phyloP scores from a whole-genome alignment of 2,113 vertebrate genomes.

The Takifugu flavidus region DNA sequence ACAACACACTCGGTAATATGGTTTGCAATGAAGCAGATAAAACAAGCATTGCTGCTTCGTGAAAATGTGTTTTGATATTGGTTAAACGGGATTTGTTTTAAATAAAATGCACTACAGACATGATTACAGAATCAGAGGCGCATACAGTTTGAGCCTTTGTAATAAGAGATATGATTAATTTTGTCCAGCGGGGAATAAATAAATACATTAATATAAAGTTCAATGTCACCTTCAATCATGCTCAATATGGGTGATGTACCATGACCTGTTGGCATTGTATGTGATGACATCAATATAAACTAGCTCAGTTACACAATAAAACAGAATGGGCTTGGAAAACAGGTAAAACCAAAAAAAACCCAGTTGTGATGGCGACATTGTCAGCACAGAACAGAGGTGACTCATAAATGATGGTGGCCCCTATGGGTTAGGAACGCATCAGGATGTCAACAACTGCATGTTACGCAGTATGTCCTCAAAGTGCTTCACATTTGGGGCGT shows the following conservation, averaged over 20 bases:
- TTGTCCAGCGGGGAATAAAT: constrained; percentile 62
- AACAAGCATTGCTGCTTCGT: constrained; percentile 30
- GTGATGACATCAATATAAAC: constrained; percentile 6
- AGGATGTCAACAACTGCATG: constrained; percentile 93
- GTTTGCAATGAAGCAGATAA: no score
- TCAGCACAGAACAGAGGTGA: constrained; percentile 41
- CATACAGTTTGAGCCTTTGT: constrained; percentile 54
- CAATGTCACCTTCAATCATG: constrained; percentile 54
- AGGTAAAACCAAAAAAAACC: neutral
- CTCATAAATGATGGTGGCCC: constrained; percentile 24
- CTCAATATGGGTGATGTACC: constrained; percentile 29
- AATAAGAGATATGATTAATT: constrained; percentile 38
- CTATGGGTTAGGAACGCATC: constrained; percentile 53
- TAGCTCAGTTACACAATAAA: constrained; percentile 30
- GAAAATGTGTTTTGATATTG: constrained; percentile 30
- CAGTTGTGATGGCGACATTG: neutral
- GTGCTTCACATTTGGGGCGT: constrained; percentile 84
- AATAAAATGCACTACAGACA: constrained; percentile 56
- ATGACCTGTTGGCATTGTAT: constrained; percentile 23
- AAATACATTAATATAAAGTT: constrained; percentile 51
- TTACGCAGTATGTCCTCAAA: constrained; percentile 95
- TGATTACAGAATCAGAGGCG: constrained; percentile 68
- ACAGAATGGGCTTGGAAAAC: constrained; percentile 14
- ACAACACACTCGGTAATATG: no score
- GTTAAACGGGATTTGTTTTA: constrained; percentile 23